phyloP scores from a whole-genome alignment of 1,140 invertebrate species.

The Eurosta solidaginis region DNA sequence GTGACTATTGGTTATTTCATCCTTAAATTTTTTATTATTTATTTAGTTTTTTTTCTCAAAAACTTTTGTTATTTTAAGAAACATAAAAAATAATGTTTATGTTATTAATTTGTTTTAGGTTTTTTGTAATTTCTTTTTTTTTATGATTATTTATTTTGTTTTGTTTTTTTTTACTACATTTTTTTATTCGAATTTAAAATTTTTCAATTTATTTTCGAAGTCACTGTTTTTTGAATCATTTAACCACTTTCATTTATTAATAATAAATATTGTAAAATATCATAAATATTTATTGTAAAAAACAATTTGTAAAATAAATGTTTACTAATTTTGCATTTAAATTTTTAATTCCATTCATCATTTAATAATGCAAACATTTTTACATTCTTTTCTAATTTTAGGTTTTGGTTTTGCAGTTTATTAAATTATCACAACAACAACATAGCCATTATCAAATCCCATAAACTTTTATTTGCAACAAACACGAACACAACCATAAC shows the following conservation, averaged over 20 bases:
- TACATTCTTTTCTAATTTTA: constrained; percentile 40
- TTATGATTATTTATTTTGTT: too few species aligned
- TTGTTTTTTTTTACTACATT: too few species aligned
- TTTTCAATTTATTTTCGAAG: not conserved
- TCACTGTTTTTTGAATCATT: not conserved
- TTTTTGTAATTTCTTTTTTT: too few species aligned
- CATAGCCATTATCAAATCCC: constrained; percentile 14
- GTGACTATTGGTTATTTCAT: too few species aligned
- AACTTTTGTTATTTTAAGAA: too few species aligned
- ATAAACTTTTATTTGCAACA: not conserved
- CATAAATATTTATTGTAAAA: not conserved
- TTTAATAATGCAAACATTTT: constrained; percentile 9
- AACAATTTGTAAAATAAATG: not conserved
- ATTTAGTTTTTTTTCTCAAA: too few species aligned
- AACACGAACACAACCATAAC: not conserved
- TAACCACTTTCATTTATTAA: not conserved
- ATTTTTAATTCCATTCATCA: not conserved
- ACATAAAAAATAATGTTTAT: too few species aligned
- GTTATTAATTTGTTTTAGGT: too few species aligned
- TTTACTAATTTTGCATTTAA: not conserved
- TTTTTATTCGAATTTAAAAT: too few species aligned
- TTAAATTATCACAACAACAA: constrained; percentile 33
- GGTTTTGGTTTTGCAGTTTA: constrained; percentile 48
- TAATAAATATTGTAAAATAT: not conserved
- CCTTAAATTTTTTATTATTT: too few species aligned